Conservation (phyloP, 2,888 invertebrate species). For the Andrena hattorfiana region DNA sequence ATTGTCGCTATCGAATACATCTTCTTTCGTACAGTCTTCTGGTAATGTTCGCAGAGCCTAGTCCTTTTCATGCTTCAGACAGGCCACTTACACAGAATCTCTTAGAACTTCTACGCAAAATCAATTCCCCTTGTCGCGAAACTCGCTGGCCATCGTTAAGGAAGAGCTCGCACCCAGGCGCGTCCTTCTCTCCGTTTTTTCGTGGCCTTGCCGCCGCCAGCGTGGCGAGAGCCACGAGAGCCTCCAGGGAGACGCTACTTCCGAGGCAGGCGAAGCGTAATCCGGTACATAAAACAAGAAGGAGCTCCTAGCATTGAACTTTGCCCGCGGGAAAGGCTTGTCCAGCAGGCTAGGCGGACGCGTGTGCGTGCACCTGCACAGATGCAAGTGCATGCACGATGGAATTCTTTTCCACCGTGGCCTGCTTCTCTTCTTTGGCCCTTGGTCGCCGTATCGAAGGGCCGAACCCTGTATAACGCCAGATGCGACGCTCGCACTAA, state of each 20-base stretch:
- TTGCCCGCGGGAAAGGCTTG: constrained; percentile 71
- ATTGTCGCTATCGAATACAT: too few species aligned
- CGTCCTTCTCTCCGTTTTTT: constrained; percentile 30
- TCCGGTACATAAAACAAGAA: constrained; percentile 70
- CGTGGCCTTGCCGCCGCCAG: constrained; percentile 20
- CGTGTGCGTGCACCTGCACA: constrained; percentile 45
- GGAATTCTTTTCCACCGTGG: constrained; percentile 15
- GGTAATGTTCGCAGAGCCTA: too few species aligned
- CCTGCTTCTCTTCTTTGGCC: not conserved
- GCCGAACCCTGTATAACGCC: constrained; percentile 38
- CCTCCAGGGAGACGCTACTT: constrained; percentile 64
- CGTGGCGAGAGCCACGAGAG: constrained; percentile 32
- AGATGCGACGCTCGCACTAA: constrained; percentile 74
- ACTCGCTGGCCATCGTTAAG: constrained; percentile 19
- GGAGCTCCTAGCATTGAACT: constrained; percentile 70
- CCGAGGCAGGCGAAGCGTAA: constrained; percentile 64
- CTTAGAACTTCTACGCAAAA: not conserved
- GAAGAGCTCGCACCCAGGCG: constrained; percentile 37
- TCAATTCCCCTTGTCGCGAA: not conserved
- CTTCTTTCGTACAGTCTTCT: too few species aligned
- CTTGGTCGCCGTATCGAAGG: constrained; percentile 12
- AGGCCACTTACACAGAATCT: not conserved
- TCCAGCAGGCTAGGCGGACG: constrained; percentile 44
- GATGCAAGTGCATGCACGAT: not conserved
- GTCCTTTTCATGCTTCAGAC: not conserved